Conservation (phyloP, 2,113 vertebrate genomes). For the Oxygymnocypris stewartii region DNA sequence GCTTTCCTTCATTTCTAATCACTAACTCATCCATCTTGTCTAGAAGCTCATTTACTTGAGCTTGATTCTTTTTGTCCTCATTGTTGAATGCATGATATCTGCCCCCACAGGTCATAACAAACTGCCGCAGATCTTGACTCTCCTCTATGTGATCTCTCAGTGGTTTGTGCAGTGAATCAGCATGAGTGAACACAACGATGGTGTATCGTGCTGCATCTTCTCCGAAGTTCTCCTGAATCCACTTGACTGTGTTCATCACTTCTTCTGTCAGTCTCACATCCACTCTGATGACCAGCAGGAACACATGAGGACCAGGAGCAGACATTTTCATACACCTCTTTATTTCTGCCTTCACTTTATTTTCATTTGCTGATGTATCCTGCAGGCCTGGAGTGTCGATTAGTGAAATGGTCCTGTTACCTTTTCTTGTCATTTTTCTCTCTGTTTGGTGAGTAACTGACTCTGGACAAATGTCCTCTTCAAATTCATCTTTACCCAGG, state of each 20-base stretch:
- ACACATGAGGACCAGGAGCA: not conserved
- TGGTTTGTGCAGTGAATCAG: too few species aligned
- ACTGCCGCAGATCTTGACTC: too few species aligned
- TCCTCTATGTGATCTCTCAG: too few species aligned
- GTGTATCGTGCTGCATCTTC: not conserved
- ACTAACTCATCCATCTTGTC: too few species aligned
- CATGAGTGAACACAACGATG: not conserved
- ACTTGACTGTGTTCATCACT: too few species aligned
- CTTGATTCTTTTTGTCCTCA: too few species aligned
- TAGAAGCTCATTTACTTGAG: too few species aligned
- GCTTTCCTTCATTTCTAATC: too few species aligned
- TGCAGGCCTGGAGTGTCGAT: not conserved
- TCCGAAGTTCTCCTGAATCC: too few species aligned
- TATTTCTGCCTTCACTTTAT: not conserved
- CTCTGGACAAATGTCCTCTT: not conserved
- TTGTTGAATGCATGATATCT: too few species aligned
- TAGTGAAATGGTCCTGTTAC: not conserved
- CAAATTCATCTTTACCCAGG: not conserved
- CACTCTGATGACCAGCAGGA: not conserved
- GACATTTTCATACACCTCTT: not conserved
- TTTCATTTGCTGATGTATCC: not conserved
- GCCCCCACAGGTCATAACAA: too few species aligned
- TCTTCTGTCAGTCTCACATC: too few species aligned
- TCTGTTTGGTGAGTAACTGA: not conserved
- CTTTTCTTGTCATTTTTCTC: not conserved